Evolutionary conservation across 2,797 vertebrate genomes (phyloP).

Genomic region (Atherinosoma microstoma): DNA sequence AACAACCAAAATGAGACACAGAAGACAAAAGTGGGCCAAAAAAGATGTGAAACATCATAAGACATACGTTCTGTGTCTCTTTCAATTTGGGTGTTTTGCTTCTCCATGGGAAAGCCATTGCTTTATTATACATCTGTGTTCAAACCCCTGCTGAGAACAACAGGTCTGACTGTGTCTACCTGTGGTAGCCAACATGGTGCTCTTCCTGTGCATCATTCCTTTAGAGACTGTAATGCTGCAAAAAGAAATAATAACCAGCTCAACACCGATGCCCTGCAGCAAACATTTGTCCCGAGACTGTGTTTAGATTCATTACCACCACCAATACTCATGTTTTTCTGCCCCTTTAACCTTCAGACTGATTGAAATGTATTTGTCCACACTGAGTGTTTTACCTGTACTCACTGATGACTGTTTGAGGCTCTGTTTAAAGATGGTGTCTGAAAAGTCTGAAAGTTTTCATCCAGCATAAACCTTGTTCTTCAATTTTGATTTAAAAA

Average conservation of each 20-base stretch:
- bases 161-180: background rate
- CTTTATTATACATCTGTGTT: constrained; percentile 8
- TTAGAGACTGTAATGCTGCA: constrained; percentile 9
- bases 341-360: background rate
- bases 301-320: constrained; percentile 16
- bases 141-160: constrained; percentile 18
- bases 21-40: background rate
- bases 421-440: background rate
- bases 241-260: constrained; percentile 5
- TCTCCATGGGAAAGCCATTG: background rate
- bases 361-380: background rate
- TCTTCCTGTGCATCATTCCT: background rate
- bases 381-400: constrained; percentile 6
- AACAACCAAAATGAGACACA: background rate
- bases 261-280: constrained; percentile 1
- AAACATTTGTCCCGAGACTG: constrained; percentile 12
- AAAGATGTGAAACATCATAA: background rate
- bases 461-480: constrained; percentile 2
- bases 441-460: constrained; percentile 3
- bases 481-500: constrained; percentile 1
- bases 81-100: background rate
- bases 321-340: background rate
- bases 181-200: background rate
- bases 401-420: background rate
- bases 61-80: background rate